Conservation (phyloP, 1,140 invertebrate genomes). For the Dendroctonus valens region DNA sequence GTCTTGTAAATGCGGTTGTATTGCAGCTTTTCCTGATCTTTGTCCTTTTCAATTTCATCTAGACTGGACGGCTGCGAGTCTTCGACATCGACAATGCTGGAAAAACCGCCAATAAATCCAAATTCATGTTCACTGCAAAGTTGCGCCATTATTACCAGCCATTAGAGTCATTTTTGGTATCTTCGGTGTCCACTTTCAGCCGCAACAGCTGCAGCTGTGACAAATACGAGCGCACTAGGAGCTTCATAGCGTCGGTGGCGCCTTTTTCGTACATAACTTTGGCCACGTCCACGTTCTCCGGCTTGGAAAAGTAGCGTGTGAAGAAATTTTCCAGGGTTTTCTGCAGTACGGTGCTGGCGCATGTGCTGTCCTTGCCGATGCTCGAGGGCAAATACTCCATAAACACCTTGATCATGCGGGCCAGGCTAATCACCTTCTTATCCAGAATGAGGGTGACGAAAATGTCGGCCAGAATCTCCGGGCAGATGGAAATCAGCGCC, state of each 20-base stretch:
- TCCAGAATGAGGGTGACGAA: constrained; percentile 53
- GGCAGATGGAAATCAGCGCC: constrained; percentile 54
- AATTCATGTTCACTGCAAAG: no score
- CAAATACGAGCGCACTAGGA: constrained; percentile 58
- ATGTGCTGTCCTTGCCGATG: constrained; percentile 57
- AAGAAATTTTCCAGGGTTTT: constrained; percentile 57
- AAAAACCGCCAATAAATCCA: no score
- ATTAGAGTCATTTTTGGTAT: not conserved
- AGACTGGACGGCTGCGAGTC: not conserved
- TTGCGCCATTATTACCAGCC: no score
- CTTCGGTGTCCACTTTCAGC: constrained; percentile 35
- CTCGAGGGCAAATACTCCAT: constrained; percentile 59
- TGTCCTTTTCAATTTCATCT: constrained; percentile 41
- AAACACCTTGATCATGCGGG: constrained; percentile 59
- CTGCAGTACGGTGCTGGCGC: constrained; percentile 56
- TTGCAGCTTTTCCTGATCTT: constrained; percentile 39
- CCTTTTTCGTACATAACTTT: constrained; percentile 52
- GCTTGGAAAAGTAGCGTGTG: constrained; percentile 50
- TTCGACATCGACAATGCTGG: no score
- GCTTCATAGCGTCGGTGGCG: constrained; percentile 55
- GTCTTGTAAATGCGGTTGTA: constrained; percentile 39
- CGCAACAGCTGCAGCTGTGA: constrained; percentile 52
- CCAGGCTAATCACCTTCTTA: constrained; percentile 51
- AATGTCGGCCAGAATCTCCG: constrained; percentile 52
- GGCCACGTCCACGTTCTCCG: constrained; percentile 41